Base-by-base conservation (phyloP, 2,888 invertebrate species). In the Metacarcinus magister region DNA sequence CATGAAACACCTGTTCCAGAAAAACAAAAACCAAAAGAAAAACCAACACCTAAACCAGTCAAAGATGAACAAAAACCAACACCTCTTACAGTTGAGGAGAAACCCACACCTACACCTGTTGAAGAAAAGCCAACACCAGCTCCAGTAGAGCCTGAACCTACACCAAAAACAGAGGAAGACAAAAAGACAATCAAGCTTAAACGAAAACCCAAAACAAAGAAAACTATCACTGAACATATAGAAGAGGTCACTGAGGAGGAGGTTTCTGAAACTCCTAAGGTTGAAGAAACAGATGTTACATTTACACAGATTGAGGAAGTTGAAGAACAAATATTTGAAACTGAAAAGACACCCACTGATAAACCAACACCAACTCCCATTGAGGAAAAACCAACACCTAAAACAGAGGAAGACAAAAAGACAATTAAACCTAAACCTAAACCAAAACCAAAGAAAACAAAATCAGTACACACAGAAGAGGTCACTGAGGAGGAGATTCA, bases 81-180 rank as follows among this genome's bases (percentile, higher is more conserved):
- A 95, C 95, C 93, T 90, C 13, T 13, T 90, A 16, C 19, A 32
- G 75, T n/a, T 44, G 75, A 67, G 23, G 96, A 95, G 92, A 67
- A 92, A 60, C 32, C 46, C 23, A 95, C 19, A 91, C 94, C 89
- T 28, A 54, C 28, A 54, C 93, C 93, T 39, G 67, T 43, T 32
- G 93, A 93, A n/a, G 43, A 60, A 93, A 75, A 91, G 23, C 93
- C 75, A 82, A 93, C 32, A 93, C 67, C 82, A 75, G 93, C 13
- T 82, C 91, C 39, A 67, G 48, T 28, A 48, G 67, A 94, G 60
- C 32, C 92, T 67, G 90, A 95, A 75, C 54, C 43, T 43, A 82
- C 95, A 95, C 39, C 48, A 90, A 28, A 91, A 95, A 87, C n/a
- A 39, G 39, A 87, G 87, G 87, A 87, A 39, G 87, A 87, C 39